These are phyloP conservation scores for Drosophila austrosaltans DNA, from an alignment of 2,888 invertebrate genomes.

Conservation along the genomic window DNA sequence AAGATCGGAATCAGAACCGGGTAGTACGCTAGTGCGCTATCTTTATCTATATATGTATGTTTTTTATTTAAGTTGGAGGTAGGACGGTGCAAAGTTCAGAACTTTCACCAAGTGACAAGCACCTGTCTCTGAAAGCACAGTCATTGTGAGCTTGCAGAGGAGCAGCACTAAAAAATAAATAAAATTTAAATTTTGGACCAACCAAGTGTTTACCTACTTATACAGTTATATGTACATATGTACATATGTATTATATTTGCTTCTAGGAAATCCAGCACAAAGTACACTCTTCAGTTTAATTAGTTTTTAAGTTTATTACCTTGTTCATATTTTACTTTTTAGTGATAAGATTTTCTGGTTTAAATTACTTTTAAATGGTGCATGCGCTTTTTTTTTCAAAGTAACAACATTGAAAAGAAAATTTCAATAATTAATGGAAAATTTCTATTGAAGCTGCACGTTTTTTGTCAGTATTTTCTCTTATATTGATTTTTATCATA, in stretches of 20 bases:
- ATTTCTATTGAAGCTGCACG: slow-evolving; percentile 33
- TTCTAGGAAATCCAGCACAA: slow-evolving; percentile 26
- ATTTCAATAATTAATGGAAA: background rate
- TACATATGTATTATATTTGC: too few species aligned
- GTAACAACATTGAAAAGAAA: slow-evolving; percentile 23
- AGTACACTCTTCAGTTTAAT: slow-evolving; percentile 52
- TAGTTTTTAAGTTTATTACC: slow-evolving; percentile 55
- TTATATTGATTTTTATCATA: slow-evolving; percentile 43
- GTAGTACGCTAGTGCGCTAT: background rate
- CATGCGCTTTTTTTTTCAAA: slow-evolving; percentile 28
- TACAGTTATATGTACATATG: too few species aligned
- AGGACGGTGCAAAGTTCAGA: slow-evolving; percentile 26
- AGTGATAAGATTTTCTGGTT: slow-evolving; percentile 37
- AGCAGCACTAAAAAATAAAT: background rate
- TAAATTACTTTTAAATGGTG: background rate
- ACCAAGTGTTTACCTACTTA: background rate
- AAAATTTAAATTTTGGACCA: background rate
- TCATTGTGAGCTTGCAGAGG: background rate
- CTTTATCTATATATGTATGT: background rate
- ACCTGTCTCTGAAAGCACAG: slow-evolving; percentile 1
- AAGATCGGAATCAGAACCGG: background rate
- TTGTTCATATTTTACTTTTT: slow-evolving; percentile 11
- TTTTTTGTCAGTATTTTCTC: slow-evolving; percentile 47
- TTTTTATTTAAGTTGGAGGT: slow-evolving; percentile 5
- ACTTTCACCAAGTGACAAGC: slow-evolving; percentile 32